Conservation (phyloP, 1,140 invertebrate species). For the Gonioctena quinquepunctata region DNA sequence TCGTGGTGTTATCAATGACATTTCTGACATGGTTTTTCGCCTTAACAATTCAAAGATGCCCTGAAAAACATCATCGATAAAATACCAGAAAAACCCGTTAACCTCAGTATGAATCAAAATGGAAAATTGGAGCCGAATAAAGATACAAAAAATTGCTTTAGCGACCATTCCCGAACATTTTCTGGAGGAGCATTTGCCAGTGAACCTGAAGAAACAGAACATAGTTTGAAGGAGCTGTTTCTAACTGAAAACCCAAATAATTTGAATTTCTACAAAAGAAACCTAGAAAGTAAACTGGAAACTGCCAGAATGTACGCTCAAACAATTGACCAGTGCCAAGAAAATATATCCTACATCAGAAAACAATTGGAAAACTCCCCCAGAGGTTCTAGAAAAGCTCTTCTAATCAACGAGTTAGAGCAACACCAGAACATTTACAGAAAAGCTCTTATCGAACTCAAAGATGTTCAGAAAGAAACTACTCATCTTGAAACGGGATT, state of each 20-base stretch:
- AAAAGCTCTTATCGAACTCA: conserved; percentile 26
- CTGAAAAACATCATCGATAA: conserved; percentile 8
- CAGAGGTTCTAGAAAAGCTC: not conserved
- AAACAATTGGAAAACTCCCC: conserved; percentile 17
- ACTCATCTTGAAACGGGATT: conserved; percentile 31
- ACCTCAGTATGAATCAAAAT: not conserved
- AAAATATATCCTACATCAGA: conserved; percentile 34
- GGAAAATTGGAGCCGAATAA: not conserved
- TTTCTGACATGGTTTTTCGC: too few species aligned
- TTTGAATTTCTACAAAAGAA: conserved; percentile 12
- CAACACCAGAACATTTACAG: conserved; percentile 39
- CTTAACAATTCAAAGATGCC: conserved; percentile 1
- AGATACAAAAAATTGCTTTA: not conserved
- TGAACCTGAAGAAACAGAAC: not conserved
- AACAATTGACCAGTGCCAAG: conserved; percentile 37
- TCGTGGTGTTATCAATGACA: too few species aligned
- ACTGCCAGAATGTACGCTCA: conserved; percentile 29
- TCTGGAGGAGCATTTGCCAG: too few species aligned
- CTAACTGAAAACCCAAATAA: not conserved
- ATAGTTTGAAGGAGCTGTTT: conserved; percentile 4
- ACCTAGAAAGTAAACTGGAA: conserved; percentile 19
- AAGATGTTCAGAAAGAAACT: conserved; percentile 36
- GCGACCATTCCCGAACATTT: not conserved
- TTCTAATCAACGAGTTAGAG: conserved; percentile 12
- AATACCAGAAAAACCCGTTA: conserved; percentile 1